Percentiles rank a stretch among this genome's conserved stretches.
Evolutionary conservation across 2,797 vertebrate genomes (phyloP).

Genomic region (Leuciscus waleckii): DNA sequence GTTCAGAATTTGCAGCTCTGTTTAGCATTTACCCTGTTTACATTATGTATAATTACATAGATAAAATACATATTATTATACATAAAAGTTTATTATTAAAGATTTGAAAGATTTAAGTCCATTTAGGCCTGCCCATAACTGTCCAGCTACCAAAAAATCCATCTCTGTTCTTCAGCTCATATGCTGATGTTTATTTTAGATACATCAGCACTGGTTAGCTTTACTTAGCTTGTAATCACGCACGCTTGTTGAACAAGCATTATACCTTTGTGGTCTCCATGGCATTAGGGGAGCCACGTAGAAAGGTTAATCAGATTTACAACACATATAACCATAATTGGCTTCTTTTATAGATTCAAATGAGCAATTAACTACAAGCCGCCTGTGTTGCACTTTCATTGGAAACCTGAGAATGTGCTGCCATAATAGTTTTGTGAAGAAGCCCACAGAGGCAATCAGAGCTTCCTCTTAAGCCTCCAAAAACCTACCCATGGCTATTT

Average conservation of each 20-base stretch:
- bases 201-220: not conserved
- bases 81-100: not conserved
- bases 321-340: constrained; percentile 67
- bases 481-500: not conserved
- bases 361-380: constrained; percentile 69
- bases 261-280: constrained; percentile 55
- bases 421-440: constrained; percentile 42
- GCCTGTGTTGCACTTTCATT: constrained; percentile 61
- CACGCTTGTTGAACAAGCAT: constrained; percentile 58
- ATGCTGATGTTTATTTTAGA: constrained; percentile 20
- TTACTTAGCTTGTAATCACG: constrained; percentile 60
- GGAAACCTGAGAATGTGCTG: constrained; percentile 33
- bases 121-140: not conserved
- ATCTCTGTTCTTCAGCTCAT: not conserved
- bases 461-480: constrained; percentile 11
- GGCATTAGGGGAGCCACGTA: constrained; percentile 50
- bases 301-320: constrained; percentile 73
- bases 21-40: not conserved
- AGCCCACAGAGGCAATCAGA: constrained; percentile 37
- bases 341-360: constrained; percentile 67
- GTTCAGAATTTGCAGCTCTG: not conserved
- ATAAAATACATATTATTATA: not conserved
- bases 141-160: not conserved
- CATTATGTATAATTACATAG: not conserved
- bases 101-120: not conserved